Percentiles rank a stretch among this genome's conserved stretches.
Evolutionary conservation across 2,113 vertebrate genomes (phyloP).

Genomic region (Lampris megalopsis): DNA sequence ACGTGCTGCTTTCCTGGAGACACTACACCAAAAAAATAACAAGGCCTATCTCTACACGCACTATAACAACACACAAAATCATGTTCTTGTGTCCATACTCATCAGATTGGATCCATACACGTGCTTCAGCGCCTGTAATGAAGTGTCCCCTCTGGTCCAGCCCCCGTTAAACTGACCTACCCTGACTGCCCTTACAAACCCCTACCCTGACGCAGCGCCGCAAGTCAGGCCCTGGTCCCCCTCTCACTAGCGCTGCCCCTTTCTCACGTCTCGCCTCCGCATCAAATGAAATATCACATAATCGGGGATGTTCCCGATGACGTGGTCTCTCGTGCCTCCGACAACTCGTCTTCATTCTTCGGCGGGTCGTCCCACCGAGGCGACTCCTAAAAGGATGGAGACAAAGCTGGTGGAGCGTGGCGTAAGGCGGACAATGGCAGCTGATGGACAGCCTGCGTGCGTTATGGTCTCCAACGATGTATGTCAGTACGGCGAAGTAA

Average conservation of each 20-base stretch:
- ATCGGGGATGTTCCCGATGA: slow-evolving; percentile 49
- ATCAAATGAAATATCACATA: slow-evolving; percentile 50
- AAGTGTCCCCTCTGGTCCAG: slow-evolving; percentile 12
- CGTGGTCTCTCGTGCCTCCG: slow-evolving; percentile 44
- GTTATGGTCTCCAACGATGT: slow-evolving; percentile 38
- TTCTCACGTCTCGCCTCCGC: slow-evolving; percentile 16
- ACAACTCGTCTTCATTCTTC: slow-evolving; percentile 43
- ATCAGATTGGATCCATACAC: slow-evolving; percentile 28
- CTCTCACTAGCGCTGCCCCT: slow-evolving; percentile 13
- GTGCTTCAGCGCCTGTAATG: slow-evolving; percentile 42
- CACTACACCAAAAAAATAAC: no score
- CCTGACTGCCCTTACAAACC: background rate
- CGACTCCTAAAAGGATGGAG: slow-evolving; percentile 20
- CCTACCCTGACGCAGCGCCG: slow-evolving; percentile 7
- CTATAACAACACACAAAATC: background rate
- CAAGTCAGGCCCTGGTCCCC: background rate
- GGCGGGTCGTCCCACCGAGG: slow-evolving; percentile 27
- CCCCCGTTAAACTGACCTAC: background rate
- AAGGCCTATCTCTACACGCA: slow-evolving; percentile 1
- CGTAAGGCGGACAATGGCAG: slow-evolving; percentile 36
- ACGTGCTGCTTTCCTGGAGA: no score
- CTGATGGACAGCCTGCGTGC: slow-evolving; percentile 13
- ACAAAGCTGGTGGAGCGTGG: slow-evolving; percentile 31
- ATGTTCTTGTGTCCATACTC: background rate
- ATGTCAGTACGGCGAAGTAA: slow-evolving; percentile 20